phyloP scores from a whole-genome alignment of 2,797 vertebrate species.

The Pyrocephalus nanus region DNA sequence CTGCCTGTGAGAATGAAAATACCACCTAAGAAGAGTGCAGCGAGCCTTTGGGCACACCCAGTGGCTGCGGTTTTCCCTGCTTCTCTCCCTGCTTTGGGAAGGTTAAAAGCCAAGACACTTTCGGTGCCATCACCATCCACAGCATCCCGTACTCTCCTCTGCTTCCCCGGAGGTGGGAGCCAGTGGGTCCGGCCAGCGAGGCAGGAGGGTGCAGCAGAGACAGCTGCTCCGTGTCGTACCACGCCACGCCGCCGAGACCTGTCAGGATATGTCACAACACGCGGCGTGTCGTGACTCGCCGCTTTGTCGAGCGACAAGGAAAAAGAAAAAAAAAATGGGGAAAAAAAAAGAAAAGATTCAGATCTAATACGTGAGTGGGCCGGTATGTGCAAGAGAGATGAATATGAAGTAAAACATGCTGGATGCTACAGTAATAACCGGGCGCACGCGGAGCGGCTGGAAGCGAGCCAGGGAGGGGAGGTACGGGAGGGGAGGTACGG shows the following conservation, averaged over 20 bases:
- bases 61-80: rapidly evolving
- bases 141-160: not conserved
- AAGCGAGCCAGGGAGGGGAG: conserved; percentile 8
- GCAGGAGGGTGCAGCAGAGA: not conserved
- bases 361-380: conserved; percentile 52
- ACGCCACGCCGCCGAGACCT: not conserved
- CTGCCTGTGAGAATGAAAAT: not conserved
- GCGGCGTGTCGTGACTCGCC: not conserved
- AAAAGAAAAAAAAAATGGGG: not conserved
- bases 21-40: rapidly evolving
- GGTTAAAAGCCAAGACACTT: not conserved
- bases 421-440: conserved; percentile 37
- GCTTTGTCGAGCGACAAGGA: not conserved
- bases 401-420: conserved; percentile 36
- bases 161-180: rapidly evolving
- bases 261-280: conserved; percentile 46
- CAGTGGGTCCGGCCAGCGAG: rapidly evolving
- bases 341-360: not conserved
- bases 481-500: not conserved
- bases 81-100: not conserved
- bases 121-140: not conserved
- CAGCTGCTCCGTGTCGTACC: not conserved
- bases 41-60: not conserved
- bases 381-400: conserved; percentile 23
- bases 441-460: not conserved